phyloP scores from a whole-genome alignment of 1,140 invertebrate genomes.

The Drosophila bifasciata region DNA sequence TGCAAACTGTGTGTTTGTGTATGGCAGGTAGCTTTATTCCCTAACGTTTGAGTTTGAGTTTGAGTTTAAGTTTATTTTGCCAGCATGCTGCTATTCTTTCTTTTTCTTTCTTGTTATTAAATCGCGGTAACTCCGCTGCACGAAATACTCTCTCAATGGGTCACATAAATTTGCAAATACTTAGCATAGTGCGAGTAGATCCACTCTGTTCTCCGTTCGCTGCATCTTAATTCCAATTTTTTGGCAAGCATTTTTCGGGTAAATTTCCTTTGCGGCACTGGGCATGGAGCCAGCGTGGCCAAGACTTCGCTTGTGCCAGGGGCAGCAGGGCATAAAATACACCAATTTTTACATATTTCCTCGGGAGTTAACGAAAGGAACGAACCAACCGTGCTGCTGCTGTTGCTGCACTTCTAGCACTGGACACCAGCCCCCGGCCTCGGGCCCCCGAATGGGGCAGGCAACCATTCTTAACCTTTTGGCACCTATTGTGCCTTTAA shows the following conservation, averaged over 20 bases:
- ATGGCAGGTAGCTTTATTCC: slow-evolving; percentile 34
- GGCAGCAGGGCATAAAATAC: slow-evolving; percentile 18
- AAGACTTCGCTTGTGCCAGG: slow-evolving; percentile 11
- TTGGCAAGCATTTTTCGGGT: slow-evolving; percentile 39
- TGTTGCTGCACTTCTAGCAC: too few species aligned
- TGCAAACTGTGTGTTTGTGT: slow-evolving; percentile 35
- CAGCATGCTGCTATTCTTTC: slow-evolving; percentile 22
- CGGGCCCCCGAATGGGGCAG: too few species aligned
- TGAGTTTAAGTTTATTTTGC: slow-evolving; percentile 3
- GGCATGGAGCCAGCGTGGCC: slow-evolving; percentile 9
- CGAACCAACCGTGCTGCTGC: slow-evolving; percentile 34
- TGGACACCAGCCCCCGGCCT: too few species aligned
- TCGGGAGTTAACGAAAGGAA: slow-evolving; percentile 1
- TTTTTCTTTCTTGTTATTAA: slow-evolving; percentile 22
- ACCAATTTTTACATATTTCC: slow-evolving; percentile 4
- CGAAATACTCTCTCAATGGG: slow-evolving; percentile 40
- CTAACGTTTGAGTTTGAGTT: slow-evolving; percentile 9
- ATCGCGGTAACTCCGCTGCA: slow-evolving; percentile 12
- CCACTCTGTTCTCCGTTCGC: background rate
- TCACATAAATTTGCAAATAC: slow-evolving; percentile 68
- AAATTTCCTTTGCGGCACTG: slow-evolving; percentile 31
- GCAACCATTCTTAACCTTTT: slow-evolving; percentile 68
- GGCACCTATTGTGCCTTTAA: slow-evolving; percentile 67
- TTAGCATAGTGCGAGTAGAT: slow-evolving; percentile 52
- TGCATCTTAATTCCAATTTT: slow-evolving; percentile 63